Percentiles rank a stretch among this genome's conserved stretches.
phyloP scores from a whole-genome alignment of 2,888 invertebrate genomes.

The Ferrisia virgata region DNA sequence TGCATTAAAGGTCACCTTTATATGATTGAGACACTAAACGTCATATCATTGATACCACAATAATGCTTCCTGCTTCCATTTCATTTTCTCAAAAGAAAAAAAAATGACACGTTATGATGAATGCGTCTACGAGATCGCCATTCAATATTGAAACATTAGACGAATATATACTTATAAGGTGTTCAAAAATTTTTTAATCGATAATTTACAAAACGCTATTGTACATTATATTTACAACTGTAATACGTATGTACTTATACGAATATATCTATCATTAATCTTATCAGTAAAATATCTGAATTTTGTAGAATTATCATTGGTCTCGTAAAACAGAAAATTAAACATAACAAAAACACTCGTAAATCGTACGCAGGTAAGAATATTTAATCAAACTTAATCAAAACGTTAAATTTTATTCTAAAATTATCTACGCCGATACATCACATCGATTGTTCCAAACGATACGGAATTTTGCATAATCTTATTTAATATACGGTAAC shows the following conservation, averaged over 20 bases:
- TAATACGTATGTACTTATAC: too few relatives aligned
- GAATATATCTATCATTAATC: neutral
- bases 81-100: conserved; percentile 20
- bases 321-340: neutral
- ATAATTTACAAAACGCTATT: neutral
- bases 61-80: conserved; percentile 21
- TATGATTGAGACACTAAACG: neutral
- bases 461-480: neutral
- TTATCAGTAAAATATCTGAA: neutral
- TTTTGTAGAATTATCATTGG: neutral
- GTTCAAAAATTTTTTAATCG: neutral
- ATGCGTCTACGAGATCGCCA: neutral
- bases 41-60: neutral
- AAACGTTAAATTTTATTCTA: too few relatives aligned
- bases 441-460: neutral
- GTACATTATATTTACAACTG: neutral
- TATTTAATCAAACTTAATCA: neutral
- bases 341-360: neutral
- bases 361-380: neutral
- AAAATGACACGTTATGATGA: neutral
- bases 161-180: neutral
- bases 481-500: conserved; percentile 12
- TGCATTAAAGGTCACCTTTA: conserved; percentile 29
- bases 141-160: conserved; percentile 1
- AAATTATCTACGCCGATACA: neutral